These are phyloP conservation scores for Ancistrus triradiatus DNA, from an alignment of 2,113 vertebrate species.

Conservation along the genomic window DNA sequence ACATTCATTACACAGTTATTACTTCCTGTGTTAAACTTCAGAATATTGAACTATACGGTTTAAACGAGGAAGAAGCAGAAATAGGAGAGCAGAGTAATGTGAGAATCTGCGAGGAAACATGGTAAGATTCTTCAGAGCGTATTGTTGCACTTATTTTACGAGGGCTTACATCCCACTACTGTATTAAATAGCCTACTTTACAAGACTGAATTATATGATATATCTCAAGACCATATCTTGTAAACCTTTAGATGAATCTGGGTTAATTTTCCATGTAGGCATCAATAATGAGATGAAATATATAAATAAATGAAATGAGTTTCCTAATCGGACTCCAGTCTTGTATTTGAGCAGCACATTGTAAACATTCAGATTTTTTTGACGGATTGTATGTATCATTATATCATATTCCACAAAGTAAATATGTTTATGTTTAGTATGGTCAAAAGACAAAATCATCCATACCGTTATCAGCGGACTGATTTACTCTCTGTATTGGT, in stretches of 20 bases:
- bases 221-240: constrained; percentile 58
- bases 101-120: constrained; percentile 57
- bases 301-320: constrained; percentile 61
- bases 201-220: constrained; percentile 61
- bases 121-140: constrained; percentile 68
- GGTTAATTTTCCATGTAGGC: constrained; percentile 45
- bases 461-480: constrained; percentile 78
- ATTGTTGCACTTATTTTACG: constrained; percentile 78
- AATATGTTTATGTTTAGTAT: constrained; percentile 43
- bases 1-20: constrained; percentile 62
- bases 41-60: too few relatives aligned
- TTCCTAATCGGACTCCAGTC: constrained; percentile 39
- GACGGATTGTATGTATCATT: background rate
- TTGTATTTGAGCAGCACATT: constrained; percentile 2
- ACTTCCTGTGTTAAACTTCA: too few relatives aligned
- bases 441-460: constrained; percentile 61
- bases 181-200: constrained; percentile 70
- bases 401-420: background rate
- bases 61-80: constrained; percentile 52
- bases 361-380: background rate
- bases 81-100: constrained; percentile 47
- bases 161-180: constrained; percentile 64
- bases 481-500: constrained; percentile 99
- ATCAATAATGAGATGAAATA: constrained; percentile 49
- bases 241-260: constrained; percentile 58